Evolutionary conservation across 1,140 invertebrate genomes (phyloP).

Genomic region (Calycopis cecrops): DNA sequence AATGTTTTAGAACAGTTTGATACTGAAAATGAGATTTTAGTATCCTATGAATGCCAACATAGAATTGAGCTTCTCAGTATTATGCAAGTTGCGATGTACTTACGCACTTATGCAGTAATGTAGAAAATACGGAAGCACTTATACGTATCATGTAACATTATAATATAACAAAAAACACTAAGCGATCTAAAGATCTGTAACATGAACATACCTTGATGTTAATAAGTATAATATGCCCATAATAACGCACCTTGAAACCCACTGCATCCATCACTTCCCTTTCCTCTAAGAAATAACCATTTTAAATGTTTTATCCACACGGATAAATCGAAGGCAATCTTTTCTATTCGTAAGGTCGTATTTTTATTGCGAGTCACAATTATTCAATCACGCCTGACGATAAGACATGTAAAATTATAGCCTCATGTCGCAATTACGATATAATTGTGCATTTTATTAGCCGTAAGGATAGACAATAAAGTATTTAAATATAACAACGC

Average conservation of each 20-base stretch:
- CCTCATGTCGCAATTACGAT: constrained; percentile 13
- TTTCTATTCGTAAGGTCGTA: constrained; percentile 38
- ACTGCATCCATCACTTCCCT: constrained; percentile 50
- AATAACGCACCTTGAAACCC: constrained; percentile 44
- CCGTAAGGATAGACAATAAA: too few relatives aligned
- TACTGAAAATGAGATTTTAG: too few relatives aligned
- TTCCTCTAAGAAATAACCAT: constrained; percentile 47
- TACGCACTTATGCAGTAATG: too few relatives aligned
- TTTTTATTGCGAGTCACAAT: constrained; percentile 25
- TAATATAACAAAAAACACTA: too few relatives aligned
- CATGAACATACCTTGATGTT: constrained; percentile 5
- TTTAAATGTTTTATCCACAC: constrained; percentile 24
- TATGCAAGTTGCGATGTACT: too few relatives aligned
- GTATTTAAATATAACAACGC: too few relatives aligned
- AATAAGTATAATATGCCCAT: constrained; percentile 16
- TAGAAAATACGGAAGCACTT: too few relatives aligned
- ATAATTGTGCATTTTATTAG: not conserved
- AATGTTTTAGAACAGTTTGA: too few relatives aligned
- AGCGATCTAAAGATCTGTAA: not conserved
- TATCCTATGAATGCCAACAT: too few relatives aligned
- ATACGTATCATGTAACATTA: too few relatives aligned
- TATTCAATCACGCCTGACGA: constrained; percentile 28
- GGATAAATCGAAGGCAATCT: constrained; percentile 37
- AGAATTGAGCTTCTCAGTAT: too few relatives aligned
- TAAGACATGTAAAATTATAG: constrained; percentile 22